A percentile compares a stretch with the other conserved stretches of the same genome.
phyloP scores from a whole-genome alignment of 2,113 vertebrate species.

The Pterophyllum scalare region DNA sequence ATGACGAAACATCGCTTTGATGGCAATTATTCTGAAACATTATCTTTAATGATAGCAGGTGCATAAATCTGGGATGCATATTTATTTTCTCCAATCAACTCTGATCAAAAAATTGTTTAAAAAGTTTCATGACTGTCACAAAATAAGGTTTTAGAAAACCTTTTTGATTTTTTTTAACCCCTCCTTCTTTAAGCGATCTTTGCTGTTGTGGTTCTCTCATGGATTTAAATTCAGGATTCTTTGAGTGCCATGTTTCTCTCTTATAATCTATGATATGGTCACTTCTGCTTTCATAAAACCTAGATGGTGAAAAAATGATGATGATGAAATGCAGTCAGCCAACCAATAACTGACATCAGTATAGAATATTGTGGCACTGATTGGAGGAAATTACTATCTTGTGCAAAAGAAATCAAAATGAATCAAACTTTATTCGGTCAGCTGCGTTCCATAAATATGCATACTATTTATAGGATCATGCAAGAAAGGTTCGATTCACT shows the following conservation, averaged over 20 bases:
- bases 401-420: neutral
- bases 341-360: neutral
- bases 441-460: neutral
- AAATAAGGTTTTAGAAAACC: too few relatives aligned
- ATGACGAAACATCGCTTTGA: neutral
- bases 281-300: neutral
- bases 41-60: neutral
- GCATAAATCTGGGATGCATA: neutral
- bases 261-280: neutral
- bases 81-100: too few relatives aligned
- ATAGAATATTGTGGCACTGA: neutral
- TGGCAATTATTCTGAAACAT: neutral
- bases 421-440: neutral
- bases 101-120: neutral
- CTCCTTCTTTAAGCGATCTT: too few relatives aligned
- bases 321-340: neutral
- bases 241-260: neutral
- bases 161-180: too few relatives aligned
- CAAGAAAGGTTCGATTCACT: neutral
- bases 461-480: neutral
- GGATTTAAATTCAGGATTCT: neutral
- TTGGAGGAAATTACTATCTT: neutral
- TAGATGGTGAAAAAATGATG: neutral
- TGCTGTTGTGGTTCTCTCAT: too few relatives aligned
- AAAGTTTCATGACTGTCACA: too few relatives aligned